phyloP scores from a whole-genome alignment of 2,888 invertebrate species.

The Serripes groenlandicus region DNA sequence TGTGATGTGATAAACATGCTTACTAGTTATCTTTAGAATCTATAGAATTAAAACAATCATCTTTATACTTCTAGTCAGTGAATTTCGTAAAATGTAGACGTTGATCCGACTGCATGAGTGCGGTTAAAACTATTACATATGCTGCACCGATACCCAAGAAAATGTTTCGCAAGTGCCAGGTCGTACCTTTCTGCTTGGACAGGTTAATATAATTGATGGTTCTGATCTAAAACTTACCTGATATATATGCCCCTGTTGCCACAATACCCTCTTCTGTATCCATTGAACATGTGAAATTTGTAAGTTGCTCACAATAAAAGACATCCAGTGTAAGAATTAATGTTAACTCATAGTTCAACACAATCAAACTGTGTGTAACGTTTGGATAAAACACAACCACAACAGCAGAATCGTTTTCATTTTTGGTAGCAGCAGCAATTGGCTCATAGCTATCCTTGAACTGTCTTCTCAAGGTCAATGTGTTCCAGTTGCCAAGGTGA shows the following conservation, averaged over 20 bases:
- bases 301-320: conserved; percentile 57
- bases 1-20: too few relatives aligned
- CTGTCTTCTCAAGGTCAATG: conserved; percentile 50
- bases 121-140: too few relatives aligned
- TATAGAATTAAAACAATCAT: too few relatives aligned
- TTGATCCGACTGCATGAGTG: too few relatives aligned
- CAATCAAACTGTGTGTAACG: conserved; percentile 35
- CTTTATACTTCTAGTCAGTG: too few relatives aligned
- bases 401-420: background rate
- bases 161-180: too few relatives aligned
- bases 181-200: too few relatives aligned
- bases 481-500: conserved; percentile 46
- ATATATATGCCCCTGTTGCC: conserved; percentile 30
- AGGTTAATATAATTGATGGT: background rate
- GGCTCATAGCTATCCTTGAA: conserved; percentile 64
- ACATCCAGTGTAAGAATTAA: conserved; percentile 50
- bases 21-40: too few relatives aligned
- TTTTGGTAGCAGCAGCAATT: conserved; percentile 37
- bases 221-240: conserved; percentile 38
- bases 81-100: too few relatives aligned
- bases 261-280: conserved; percentile 36
- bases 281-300: conserved; percentile 63
- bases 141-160: too few relatives aligned
- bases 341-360: conserved; percentile 42
- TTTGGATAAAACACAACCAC: conserved; percentile 52